These are phyloP conservation scores for Drosophila algonquin DNA, from an alignment of 2,888 invertebrate species.

Conservation along the genomic window DNA sequence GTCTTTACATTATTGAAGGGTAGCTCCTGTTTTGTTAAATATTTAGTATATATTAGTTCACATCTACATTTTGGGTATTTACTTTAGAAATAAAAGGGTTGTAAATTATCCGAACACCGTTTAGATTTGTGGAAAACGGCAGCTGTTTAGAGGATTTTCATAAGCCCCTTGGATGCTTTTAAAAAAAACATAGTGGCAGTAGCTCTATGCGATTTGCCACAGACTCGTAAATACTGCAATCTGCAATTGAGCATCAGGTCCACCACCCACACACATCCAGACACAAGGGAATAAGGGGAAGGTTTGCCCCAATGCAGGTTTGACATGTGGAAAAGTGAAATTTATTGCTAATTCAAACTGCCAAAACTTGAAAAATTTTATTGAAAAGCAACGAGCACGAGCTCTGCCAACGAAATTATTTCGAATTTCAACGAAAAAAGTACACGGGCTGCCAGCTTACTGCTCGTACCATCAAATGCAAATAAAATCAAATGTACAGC, in stretches of 20 bases:
- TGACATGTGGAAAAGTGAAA: slow-evolving; percentile 25
- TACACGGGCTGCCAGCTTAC: slow-evolving; percentile 38
- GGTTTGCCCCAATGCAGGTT: slow-evolving; percentile 13
- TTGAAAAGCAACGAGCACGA: slow-evolving; percentile 50
- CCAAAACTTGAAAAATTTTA: slow-evolving; percentile 43
- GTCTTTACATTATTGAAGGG: too few species aligned
- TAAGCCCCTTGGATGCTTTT: slow-evolving; percentile 5
- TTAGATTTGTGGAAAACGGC: not conserved
- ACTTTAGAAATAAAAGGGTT: too few species aligned
- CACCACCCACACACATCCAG: not conserved
- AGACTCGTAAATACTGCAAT: not conserved
- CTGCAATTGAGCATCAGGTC: not conserved
- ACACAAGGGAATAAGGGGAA: not conserved
- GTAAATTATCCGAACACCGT: not conserved
- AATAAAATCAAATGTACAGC: slow-evolving; percentile 41
- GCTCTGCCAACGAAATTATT: slow-evolving; percentile 62
- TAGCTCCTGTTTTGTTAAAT: too few species aligned
- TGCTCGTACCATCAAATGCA: slow-evolving; percentile 44
- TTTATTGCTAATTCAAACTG: slow-evolving; percentile 38
- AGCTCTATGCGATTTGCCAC: not conserved
- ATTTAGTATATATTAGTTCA: too few species aligned
- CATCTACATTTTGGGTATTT: too few species aligned
- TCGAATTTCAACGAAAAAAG: slow-evolving; percentile 45
- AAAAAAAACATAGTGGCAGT: slow-evolving; percentile 4
- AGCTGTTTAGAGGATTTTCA: slow-evolving; percentile 15